A percentile compares a stretch with the other conserved stretches of the same genome.
Conservation (phyloP, 2,888 invertebrate species). For the Cantharis lateralis region DNA sequence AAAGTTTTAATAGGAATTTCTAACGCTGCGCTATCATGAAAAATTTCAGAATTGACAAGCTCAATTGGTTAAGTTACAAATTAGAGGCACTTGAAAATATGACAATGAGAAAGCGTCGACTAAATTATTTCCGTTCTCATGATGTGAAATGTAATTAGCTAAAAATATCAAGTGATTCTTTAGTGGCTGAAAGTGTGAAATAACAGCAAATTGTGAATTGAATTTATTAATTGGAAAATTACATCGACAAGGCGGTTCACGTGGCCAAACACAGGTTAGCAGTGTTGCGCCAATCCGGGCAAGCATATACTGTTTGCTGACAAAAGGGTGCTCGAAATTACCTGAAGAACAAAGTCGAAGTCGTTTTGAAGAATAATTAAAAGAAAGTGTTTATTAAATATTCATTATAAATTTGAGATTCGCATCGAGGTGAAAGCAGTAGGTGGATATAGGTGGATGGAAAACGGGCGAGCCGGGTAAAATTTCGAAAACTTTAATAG, state of each 20-base stretch:
- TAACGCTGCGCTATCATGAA: background rate
- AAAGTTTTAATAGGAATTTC: background rate
- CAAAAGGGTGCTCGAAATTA: background rate
- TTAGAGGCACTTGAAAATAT: background rate
- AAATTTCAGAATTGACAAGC: background rate
- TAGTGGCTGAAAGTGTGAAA: background rate
- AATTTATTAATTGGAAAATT: background rate
- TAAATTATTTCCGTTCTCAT: background rate
- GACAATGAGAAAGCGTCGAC: background rate
- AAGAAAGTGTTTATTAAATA: background rate
- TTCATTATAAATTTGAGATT: background rate
- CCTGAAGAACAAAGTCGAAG: background rate
- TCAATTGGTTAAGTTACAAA: background rate
- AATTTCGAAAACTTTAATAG: slow-evolving; percentile 20
- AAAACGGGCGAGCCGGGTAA: background rate
- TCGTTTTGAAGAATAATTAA: background rate
- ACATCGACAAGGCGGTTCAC: background rate
- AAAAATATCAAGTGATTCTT: background rate
- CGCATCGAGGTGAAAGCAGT: background rate
- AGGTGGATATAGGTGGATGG: background rate
- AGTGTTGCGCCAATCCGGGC: too few species aligned
- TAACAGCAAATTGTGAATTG: background rate
- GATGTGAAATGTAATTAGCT: background rate
- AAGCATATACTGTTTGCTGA: background rate
- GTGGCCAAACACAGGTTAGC: too few species aligned